Percentiles rank a stretch among this genome's conserved stretches.
These are phyloP conservation scores for Sinopyrophorus schimmeli DNA, from an alignment of 2,888 invertebrate genomes.

Conservation along the genomic window DNA sequence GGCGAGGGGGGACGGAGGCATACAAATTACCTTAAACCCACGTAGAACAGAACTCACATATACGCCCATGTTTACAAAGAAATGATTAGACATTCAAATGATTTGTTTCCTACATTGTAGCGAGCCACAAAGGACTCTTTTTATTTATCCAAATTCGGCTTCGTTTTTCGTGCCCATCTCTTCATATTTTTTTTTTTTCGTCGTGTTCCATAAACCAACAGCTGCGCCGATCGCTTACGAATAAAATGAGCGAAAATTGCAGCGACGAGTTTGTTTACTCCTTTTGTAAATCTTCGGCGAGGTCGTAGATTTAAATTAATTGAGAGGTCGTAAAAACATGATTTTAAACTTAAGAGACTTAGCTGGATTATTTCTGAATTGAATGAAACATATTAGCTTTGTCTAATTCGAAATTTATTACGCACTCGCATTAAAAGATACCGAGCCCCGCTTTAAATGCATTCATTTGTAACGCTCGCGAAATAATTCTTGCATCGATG, in stretches of 20 bases:
- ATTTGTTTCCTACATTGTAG: slow-evolving; percentile 21
- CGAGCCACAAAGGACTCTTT: slow-evolving; percentile 17
- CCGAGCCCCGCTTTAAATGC: too few species aligned
- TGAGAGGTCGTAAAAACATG: slow-evolving; percentile 34
- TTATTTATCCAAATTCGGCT: too few species aligned
- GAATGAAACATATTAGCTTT: slow-evolving; percentile 34
- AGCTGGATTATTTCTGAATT: slow-evolving; percentile 26
- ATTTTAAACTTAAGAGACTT: slow-evolving; percentile 36
- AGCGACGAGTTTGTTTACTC: slow-evolving; percentile 12
- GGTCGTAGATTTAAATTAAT: slow-evolving; percentile 31
- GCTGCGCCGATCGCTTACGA: slow-evolving; percentile 11
- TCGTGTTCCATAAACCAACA: too few species aligned
- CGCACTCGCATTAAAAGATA: too few species aligned
- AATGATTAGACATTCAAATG: slow-evolving; percentile 22
- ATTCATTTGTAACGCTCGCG: too few species aligned
- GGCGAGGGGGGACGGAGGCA: background rate
- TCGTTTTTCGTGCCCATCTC: too few species aligned
- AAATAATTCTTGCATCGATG: too few species aligned
- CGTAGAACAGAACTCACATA: slow-evolving; percentile 12
- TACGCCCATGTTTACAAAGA: slow-evolving; percentile 19
- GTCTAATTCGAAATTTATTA: slow-evolving; percentile 26
- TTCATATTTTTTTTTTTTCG: too few species aligned
- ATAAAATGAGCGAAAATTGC: slow-evolving; percentile 11
- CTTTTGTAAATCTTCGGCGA: slow-evolving; percentile 7
- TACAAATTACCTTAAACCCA: slow-evolving; percentile 16